Evolutionary conservation across 2,797 vertebrate genomes (phyloP).

Genomic region (Neostethus bicornis): DNA sequence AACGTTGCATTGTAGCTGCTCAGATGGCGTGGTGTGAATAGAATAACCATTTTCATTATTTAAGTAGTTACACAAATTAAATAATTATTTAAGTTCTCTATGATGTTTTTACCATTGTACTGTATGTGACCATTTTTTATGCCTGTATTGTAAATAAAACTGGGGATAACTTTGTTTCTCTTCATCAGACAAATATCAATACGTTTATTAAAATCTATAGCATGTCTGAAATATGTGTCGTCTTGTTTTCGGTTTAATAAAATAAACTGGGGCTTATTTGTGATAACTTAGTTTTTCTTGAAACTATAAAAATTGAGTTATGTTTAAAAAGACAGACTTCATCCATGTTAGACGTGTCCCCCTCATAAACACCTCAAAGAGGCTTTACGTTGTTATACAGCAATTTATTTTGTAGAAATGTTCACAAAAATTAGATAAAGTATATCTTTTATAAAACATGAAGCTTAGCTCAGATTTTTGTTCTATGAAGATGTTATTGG

Average conservation of each 20-base stretch:
- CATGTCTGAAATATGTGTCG: constrained; percentile 76
- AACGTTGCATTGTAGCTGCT: constrained; percentile 87
- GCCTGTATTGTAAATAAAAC: constrained; percentile 88
- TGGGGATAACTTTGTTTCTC: constrained; percentile 84
- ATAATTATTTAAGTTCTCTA: constrained; percentile 86
- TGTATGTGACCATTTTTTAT: constrained; percentile 81
- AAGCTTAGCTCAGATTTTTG: too few species aligned
- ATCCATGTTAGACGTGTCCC: too few species aligned
- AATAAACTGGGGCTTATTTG: not conserved
- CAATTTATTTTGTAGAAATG: too few species aligned
- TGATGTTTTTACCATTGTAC: constrained; percentile 83
- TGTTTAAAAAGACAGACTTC: too few species aligned
- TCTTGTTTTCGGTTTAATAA: constrained; percentile 19
- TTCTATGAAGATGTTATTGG: too few species aligned
- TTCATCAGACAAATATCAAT: constrained; percentile 85
- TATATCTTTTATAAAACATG: too few species aligned
- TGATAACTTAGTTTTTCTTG: not conserved
- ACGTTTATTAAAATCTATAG: constrained; percentile 88
- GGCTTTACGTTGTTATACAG: too few species aligned
- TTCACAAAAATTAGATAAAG: too few species aligned
- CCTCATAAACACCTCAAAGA: too few species aligned
- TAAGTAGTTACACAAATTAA: constrained; percentile 86
- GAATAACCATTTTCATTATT: constrained; percentile 86
- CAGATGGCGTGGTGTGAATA: constrained; percentile 84
- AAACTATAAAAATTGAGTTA: not conserved